These are phyloP conservation scores for Contarinia nasturtii DNA, from an alignment of 1,140 invertebrate genomes.

Conservation along the genomic window DNA sequence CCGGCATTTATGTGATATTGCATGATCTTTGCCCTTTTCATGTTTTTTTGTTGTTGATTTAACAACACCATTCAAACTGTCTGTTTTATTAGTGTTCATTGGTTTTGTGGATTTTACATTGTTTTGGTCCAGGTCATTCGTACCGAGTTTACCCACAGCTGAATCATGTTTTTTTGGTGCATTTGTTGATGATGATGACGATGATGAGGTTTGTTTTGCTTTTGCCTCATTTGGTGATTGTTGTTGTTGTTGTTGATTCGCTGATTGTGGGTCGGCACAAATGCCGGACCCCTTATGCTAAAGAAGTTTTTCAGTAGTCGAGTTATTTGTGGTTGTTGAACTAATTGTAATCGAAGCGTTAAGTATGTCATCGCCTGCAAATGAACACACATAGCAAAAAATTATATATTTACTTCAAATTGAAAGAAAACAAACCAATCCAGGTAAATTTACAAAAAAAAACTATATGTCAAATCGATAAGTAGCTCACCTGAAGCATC, in stretches of 20 bases:
- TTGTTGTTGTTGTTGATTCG: background rate
- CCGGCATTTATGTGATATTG: too few relatives aligned
- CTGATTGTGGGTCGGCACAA: background rate
- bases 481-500: constrained; percentile 13
- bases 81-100: too few relatives aligned
- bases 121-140: background rate
- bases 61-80: too few relatives aligned
- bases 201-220: background rate
- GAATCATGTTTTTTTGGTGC: background rate
- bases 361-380: constrained; percentile 6
- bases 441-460: too few relatives aligned
- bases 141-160: background rate
- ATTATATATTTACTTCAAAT: too few relatives aligned
- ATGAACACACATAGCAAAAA: background rate
- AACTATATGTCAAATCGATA: constrained; percentile 7
- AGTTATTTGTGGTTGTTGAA: constrained; percentile 39
- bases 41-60: too few relatives aligned
- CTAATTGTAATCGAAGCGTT: constrained; percentile 39
- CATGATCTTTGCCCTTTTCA: too few relatives aligned
- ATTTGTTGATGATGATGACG: background rate
- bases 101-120: background rate
- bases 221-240: background rate
- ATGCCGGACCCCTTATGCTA: constrained; percentile 39
- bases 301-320: constrained; percentile 52
- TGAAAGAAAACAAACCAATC: too few relatives aligned